Evolutionary conservation across 2,113 vertebrate genomes (phyloP).

Genomic region (Sebastes fasciatus): DNA sequence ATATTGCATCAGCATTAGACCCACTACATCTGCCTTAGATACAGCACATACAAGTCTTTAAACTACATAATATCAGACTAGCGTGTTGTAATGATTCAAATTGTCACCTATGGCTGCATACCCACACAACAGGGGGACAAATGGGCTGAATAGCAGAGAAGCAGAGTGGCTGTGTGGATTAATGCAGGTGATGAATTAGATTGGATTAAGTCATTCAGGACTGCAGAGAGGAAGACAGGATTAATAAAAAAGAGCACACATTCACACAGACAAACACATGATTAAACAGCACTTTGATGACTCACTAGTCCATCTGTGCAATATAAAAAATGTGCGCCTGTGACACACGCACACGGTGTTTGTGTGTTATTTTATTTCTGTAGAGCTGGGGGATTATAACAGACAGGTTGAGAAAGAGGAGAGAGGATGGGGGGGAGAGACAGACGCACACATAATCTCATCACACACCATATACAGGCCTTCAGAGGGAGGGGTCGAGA

Average conservation of each 20-base stretch:
- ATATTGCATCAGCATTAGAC: not conserved
- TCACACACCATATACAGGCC: conserved; percentile 43
- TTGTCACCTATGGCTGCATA: not conserved
- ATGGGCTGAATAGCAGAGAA: not conserved
- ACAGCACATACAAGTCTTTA: not conserved
- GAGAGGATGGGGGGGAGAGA: conserved; percentile 25
- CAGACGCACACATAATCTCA: conserved; percentile 41
- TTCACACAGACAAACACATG: conserved; percentile 21
- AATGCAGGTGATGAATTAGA: conserved; percentile 49
- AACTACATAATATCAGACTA: not conserved
- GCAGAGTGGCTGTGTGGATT: conserved; percentile 35
- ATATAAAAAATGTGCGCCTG: conserved; percentile 15
- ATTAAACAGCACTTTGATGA: conserved; percentile 54
- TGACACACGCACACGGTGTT: conserved; percentile 9
- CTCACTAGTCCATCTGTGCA: conserved; percentile 61
- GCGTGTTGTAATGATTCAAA: not conserved
- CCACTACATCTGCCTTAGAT: not conserved
- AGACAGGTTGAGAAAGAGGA: conserved; percentile 21
- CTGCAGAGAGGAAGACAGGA: conserved; percentile 26
- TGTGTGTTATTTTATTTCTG: conserved; percentile 24
- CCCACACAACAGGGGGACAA: not conserved
- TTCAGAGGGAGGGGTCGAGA: conserved; percentile 45
- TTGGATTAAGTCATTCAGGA: conserved; percentile 44
- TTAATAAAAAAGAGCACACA: conserved; percentile 43
- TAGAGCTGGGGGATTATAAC: conserved; percentile 31